Evolutionary conservation across 2,888 invertebrate genomes (phyloP), one percentile per base, ranked within the genome.

Genomic region (Lissonota sp.): DNA sequence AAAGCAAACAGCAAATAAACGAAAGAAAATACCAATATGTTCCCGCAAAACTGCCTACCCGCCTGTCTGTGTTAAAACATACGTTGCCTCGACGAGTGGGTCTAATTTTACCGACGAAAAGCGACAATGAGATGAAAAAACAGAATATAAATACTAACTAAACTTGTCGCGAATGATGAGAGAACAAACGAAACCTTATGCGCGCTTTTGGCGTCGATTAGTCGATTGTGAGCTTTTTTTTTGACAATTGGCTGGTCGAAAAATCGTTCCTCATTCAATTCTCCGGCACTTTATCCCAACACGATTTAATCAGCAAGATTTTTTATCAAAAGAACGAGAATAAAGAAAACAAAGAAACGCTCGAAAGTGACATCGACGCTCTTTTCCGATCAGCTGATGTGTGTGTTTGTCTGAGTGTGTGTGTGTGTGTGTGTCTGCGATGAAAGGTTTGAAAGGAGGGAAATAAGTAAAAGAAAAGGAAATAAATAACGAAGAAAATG

Each of bases 11-110:
- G 70, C 60, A 67, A 70, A 78, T 66, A 37, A 39, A 57, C 57
- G 26, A 46, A 62, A 73, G 44, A 63, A 37, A 77, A 71, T n/a
- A 73, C 60, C 26, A 3, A 26, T 58, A 80, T 64, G 71, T 76
- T 84, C 73, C 79, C 83, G 79, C 81, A 66, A 80, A 79, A 84
- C 82, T 85, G 85, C 84, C 88, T 85, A 86, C 82, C 86, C 83
- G 83, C 84, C 85, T 88, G 85, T 80, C 85, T 85, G 83, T 85
- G 84, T 86, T 83, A 84, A 60, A 84, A 86, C 26, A 26, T 87
- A 84, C 85, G 81, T 85, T 88, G 87, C 89, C 88, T 88, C 85
- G 84, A 88, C 75, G 83, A 84, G 87, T 84, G 79, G 86, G 85
- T 88, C 86, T 88, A 84, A 87, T 87, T 26, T 88, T 87, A 89